A percentile compares a stretch with the other conserved stretches of the same genome.
phyloP scores from a whole-genome alignment of 2,113 vertebrate genomes.

The Ariopsis seemanni region DNA sequence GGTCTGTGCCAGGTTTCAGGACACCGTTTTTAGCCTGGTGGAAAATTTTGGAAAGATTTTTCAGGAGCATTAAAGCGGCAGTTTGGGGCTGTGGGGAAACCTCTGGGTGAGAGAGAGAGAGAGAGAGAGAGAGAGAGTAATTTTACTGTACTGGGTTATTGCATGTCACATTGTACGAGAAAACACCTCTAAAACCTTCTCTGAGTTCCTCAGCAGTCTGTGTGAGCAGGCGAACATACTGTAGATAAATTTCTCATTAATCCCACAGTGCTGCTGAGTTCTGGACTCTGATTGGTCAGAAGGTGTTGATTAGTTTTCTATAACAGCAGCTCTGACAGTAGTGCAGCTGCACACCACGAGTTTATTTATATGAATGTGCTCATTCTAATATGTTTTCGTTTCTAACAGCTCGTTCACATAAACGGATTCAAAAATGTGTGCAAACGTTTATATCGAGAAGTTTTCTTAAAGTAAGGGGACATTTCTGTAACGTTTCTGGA shows the following conservation, averaged over 20 bases:
- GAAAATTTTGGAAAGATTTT: conserved; percentile 65
- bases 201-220: neutral
- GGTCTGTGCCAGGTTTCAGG: conserved; percentile 52
- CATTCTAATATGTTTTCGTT: neutral
- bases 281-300: too few relatives aligned
- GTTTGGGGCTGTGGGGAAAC: conserved; percentile 31
- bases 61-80: conserved; percentile 57
- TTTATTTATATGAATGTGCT: too few relatives aligned
- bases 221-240: too few relatives aligned
- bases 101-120: conserved; percentile 17
- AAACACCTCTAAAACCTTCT: neutral
- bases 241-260: neutral
- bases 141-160: neutral
- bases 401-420: neutral
- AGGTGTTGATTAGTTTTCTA: too few relatives aligned
- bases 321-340: too few relatives aligned
- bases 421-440: too few relatives aligned
- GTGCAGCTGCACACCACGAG: too few relatives aligned
- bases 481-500: neutral
- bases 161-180: neutral
- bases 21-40: conserved; percentile 65
- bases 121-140: conserved; percentile 30
- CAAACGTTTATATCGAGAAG: neutral
- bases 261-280: too few relatives aligned
- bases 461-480: neutral